phyloP scores from a whole-genome alignment of 2,888 invertebrate species.

The Phania funesta region DNA sequence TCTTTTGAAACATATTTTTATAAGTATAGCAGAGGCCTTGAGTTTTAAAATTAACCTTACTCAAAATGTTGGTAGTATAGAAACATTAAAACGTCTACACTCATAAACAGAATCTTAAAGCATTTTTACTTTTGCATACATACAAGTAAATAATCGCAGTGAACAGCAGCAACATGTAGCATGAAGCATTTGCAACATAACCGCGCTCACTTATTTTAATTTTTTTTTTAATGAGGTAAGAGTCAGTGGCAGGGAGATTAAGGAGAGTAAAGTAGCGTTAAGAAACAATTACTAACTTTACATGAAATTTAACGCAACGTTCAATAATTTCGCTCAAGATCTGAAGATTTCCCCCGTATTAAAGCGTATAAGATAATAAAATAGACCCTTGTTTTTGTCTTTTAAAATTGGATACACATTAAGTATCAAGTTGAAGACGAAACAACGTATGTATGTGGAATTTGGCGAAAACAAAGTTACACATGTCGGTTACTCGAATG shows the following conservation, averaged over 20 bases:
- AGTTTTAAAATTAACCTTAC: background rate
- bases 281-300: constrained; percentile 69
- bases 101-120: constrained; percentile 23
- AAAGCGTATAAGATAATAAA: constrained; percentile 60
- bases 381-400: constrained; percentile 27
- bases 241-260: background rate
- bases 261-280: constrained; percentile 68
- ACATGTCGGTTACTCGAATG: constrained; percentile 61
- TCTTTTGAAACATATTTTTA: too few relatives aligned
- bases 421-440: constrained; percentile 14
- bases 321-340: constrained; percentile 68
- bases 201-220: background rate
- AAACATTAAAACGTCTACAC: background rate
- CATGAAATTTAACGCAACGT: constrained; percentile 68
- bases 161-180: background rate
- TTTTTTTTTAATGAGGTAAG: background rate
- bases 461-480: constrained; percentile 53
- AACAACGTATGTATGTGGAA: constrained; percentile 14
- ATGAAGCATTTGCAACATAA: constrained; percentile 15
- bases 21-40: too few relatives aligned
- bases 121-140: constrained; percentile 26
- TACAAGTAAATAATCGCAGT: constrained; percentile 7
- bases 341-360: constrained; percentile 61
- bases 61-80: background rate
- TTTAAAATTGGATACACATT: constrained; percentile 55